A percentile compares a stretch with the other conserved stretches of the same genome.
phyloP scores from a whole-genome alignment of 2,113 vertebrate species.

The Clarias macrocephalus region DNA sequence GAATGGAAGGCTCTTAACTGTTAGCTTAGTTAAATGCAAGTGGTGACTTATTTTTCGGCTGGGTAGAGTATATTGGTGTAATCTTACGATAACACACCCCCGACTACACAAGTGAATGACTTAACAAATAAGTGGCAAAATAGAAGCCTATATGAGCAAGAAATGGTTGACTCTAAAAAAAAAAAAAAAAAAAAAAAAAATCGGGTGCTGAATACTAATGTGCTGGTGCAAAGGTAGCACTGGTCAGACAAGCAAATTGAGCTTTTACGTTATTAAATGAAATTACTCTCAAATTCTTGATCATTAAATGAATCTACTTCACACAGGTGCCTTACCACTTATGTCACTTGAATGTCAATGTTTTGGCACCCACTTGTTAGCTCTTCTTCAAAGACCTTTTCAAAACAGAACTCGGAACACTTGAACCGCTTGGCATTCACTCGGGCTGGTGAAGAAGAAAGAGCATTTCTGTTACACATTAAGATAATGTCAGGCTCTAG shows the following conservation, averaged over 20 bases:
- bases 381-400: conserved; percentile 20
- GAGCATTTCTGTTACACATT: conserved; percentile 29
- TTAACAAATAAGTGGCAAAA: background rate
- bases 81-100: background rate
- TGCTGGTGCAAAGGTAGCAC: background rate
- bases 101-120: background rate
- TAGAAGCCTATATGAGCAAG: background rate
- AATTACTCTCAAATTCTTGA: conserved; percentile 32
- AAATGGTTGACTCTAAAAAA: background rate
- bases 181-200: background rate
- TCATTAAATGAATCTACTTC: conserved; percentile 21
- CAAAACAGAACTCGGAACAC: conserved; percentile 14
- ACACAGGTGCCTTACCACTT: conserved; percentile 15
- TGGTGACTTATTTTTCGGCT: too few species aligned
- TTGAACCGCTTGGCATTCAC: conserved; percentile 34
- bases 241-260: conserved; percentile 3
- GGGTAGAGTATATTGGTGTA: background rate
- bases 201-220: background rate
- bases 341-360: conserved; percentile 36
- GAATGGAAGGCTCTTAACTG: too few species aligned
- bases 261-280: background rate
- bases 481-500: conserved; percentile 17
- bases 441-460: conserved; percentile 19
- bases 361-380: conserved; percentile 33
- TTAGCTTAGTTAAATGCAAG: too few species aligned